phyloP scores from a whole-genome alignment of 2,113 vertebrate species.

The mouse (Mus musculus) region DNA sequence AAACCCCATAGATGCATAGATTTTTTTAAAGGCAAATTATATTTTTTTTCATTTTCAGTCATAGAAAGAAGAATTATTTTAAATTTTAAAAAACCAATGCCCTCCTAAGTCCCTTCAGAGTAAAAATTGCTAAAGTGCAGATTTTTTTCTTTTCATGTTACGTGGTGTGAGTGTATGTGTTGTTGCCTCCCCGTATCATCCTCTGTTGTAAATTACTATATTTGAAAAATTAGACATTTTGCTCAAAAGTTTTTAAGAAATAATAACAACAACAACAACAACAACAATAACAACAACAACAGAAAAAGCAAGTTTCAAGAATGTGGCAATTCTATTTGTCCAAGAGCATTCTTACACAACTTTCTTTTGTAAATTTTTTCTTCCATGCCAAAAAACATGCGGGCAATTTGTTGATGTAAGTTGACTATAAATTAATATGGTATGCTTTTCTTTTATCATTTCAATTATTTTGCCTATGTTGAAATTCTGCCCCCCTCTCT shows the following conservation, averaged over 20 bases:
- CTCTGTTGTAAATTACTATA: constrained; percentile 92
- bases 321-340: constrained; percentile 96
- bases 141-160: constrained; percentile 98
- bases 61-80: constrained; percentile 89
- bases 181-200: constrained; percentile 97
- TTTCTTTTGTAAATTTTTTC: constrained; percentile 99
- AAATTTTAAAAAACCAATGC: constrained; percentile 85
- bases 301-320: constrained; percentile 91
- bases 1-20: constrained; percentile 75
- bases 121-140: constrained; percentile 90
- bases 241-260: constrained; percentile 89
- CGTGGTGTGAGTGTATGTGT: constrained; percentile 99
- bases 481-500: constrained; percentile 61
- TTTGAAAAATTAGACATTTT: constrained; percentile 88
- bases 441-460: constrained; percentile 92
- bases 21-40: constrained; percentile 84
- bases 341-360: constrained; percentile 99
- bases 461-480: constrained; percentile 86
- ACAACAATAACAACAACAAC: neutral
- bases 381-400: constrained; percentile 99
- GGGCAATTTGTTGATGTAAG: constrained; percentile 99
- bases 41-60: constrained; percentile 84
- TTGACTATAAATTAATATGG: constrained; percentile 94
- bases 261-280: constrained; percentile 85
- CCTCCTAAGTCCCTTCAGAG: constrained; percentile 86